phyloP scores from a whole-genome alignment of 2,888 invertebrate species.

The Caenorhabditis drosophilae region DNA sequence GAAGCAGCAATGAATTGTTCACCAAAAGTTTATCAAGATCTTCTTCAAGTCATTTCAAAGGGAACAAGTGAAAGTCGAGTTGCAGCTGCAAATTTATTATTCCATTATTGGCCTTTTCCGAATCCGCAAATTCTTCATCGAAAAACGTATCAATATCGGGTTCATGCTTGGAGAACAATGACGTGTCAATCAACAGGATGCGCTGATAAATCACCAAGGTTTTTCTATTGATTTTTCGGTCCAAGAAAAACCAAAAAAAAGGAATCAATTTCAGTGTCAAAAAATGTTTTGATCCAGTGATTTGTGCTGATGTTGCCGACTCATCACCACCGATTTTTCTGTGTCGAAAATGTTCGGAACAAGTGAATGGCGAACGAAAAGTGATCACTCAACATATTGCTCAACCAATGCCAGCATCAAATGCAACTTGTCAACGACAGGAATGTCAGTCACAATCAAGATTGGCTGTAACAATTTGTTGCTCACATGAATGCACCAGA shows the following conservation, averaged over 20 bases:
- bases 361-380: constrained; percentile 69
- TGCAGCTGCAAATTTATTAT: constrained; percentile 93
- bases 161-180: constrained; percentile 47
- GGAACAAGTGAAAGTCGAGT: constrained; percentile 90
- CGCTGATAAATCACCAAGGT: constrained; percentile 54
- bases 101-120: constrained; percentile 98
- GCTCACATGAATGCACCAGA: constrained; percentile 93
- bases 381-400: constrained; percentile 51
- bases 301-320: constrained; percentile 76
- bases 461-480: constrained; percentile 91
- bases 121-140: constrained; percentile 90
- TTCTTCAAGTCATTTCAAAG: constrained; percentile 70
- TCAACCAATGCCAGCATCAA: constrained; percentile 66
- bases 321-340: constrained; percentile 83
- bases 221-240: too few species aligned
- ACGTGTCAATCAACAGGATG: constrained; percentile 57
- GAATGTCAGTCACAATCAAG: constrained; percentile 91
- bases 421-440: constrained; percentile 63
- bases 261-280: constrained; percentile 70
- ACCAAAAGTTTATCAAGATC: constrained; percentile 78
- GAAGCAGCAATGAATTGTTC: constrained; percentile 95
- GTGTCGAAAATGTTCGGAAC: constrained; percentile 76
- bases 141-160: constrained; percentile 77
- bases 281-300: constrained; percentile 90
- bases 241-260: background rate